phyloP scores from a whole-genome alignment of 2,797 vertebrate genomes.

The Acanthurus leucopareius region DNA sequence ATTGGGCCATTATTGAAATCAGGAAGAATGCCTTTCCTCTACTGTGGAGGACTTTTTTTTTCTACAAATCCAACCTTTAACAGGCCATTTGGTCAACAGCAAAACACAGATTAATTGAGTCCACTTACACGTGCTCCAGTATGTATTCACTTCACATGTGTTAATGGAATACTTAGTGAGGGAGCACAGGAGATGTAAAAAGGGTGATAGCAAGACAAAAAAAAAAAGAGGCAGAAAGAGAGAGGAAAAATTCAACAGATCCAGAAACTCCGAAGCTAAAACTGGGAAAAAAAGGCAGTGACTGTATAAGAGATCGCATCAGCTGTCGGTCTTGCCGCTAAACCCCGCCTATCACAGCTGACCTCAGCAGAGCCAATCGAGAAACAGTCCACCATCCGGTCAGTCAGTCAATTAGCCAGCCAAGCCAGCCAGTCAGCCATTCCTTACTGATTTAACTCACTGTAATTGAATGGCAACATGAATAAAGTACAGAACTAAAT shows the following conservation, averaged over 20 bases:
- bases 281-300: slow-evolving; percentile 6
- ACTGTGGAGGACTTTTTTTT: slow-evolving; percentile 41
- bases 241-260: slow-evolving; percentile 12
- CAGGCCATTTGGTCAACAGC: slow-evolving; percentile 64
- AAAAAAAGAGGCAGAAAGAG: not conserved
- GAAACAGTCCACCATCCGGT: slow-evolving; percentile 40
- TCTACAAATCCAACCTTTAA: slow-evolving; percentile 58
- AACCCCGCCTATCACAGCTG: slow-evolving; percentile 51
- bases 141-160: slow-evolving; percentile 43
- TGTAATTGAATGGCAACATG: slow-evolving; percentile 57
- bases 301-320: slow-evolving; percentile 47
- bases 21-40: slow-evolving; percentile 48
- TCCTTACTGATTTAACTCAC: slow-evolving; percentile 57
- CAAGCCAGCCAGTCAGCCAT: slow-evolving; percentile 46
- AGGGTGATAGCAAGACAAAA: slow-evolving; percentile 24
- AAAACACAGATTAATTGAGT: slow-evolving; percentile 63
- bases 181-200: slow-evolving; percentile 29
- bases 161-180: slow-evolving; percentile 33
- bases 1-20: slow-evolving; percentile 71
- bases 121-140: slow-evolving; percentile 41
- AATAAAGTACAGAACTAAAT: slow-evolving; percentile 51
- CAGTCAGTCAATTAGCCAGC: slow-evolving; percentile 48
- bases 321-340: slow-evolving; percentile 52
- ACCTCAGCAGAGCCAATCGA: slow-evolving; percentile 49
- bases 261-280: slow-evolving; percentile 16